These are phyloP conservation scores for Spea bombifrons DNA, from an alignment of 2,113 vertebrate species.

Conservation along the genomic window DNA sequence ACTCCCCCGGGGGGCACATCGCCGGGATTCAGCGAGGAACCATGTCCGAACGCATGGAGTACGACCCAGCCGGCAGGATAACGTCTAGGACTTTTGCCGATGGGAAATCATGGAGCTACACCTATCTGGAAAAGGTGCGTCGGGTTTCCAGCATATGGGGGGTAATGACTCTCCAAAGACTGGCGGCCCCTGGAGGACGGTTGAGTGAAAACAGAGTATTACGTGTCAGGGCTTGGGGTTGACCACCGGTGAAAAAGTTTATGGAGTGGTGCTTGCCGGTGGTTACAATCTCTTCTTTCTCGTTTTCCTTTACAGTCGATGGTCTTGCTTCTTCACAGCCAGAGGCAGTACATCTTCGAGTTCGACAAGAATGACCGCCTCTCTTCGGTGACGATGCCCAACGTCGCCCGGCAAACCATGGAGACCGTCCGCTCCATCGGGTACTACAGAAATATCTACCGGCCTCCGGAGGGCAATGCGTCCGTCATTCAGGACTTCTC, in stretches of 20 bases:
- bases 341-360: constrained; percentile 97
- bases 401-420: constrained; percentile 88
- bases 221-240: too few relatives aligned
- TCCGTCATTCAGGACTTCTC: constrained; percentile 93
- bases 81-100: constrained; percentile 92
- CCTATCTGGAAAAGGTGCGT: constrained; percentile 86
- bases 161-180: too few relatives aligned
- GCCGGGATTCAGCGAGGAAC: constrained; percentile 94
- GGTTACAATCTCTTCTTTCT: neutral
- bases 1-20: constrained; percentile 85
- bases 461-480: constrained; percentile 88
- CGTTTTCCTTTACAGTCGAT: constrained; percentile 78
- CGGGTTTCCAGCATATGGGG: neutral
- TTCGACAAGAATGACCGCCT: constrained; percentile 94
- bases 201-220: too few relatives aligned
- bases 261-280: too few relatives aligned
- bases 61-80: constrained; percentile 88
- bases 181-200: too few relatives aligned
- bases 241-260: too few relatives aligned
- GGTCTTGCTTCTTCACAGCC: constrained; percentile 94
- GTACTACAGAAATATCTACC: constrained; percentile 95
- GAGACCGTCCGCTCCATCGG: constrained; percentile 93
- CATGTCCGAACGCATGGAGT: constrained; percentile 97
- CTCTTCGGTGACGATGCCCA: constrained; percentile 96
- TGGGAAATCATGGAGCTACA: constrained; percentile 96